Conservation (phyloP, 2,888 invertebrate species). For the Chrysopilus asiliformis region DNA sequence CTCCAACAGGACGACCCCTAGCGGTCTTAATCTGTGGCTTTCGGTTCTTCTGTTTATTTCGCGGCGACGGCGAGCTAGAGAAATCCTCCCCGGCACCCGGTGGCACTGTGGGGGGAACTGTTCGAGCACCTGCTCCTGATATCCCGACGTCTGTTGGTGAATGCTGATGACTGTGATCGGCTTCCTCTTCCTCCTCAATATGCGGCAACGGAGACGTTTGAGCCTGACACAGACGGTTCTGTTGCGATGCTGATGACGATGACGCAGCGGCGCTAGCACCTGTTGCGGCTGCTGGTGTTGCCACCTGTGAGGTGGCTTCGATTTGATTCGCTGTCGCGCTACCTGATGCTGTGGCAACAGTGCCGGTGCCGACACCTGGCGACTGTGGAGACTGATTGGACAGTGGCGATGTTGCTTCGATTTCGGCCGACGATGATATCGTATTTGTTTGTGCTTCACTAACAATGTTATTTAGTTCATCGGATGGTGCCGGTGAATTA, state of each 20-base stretch:
- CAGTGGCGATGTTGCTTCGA: constrained; percentile 22
- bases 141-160: constrained; percentile 25
- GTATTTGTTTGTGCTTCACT: constrained; percentile 16
- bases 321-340: too few species aligned
- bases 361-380: neutral
- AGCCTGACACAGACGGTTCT: constrained; percentile 37
- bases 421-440: constrained; percentile 15
- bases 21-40: constrained; percentile 26
- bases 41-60: constrained; percentile 33
- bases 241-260: constrained; percentile 13
- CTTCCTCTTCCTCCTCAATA: constrained; percentile 69
- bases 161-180: constrained; percentile 38
- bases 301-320: constrained; percentile 9
- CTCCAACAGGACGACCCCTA: neutral
- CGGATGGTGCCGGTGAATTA: constrained; percentile 27
- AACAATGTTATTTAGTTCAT: constrained; percentile 23
- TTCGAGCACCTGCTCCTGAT: constrained; percentile 7
- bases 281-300: constrained; percentile 7
- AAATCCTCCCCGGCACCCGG: constrained; percentile 21
- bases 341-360: neutral
- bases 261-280: constrained; percentile 8
- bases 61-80: constrained; percentile 31
- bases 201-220: constrained; percentile 66
- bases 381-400: constrained; percentile 21
- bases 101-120: constrained; percentile 13